A percentile compares a stretch with the other conserved stretches of the same genome.
Conservation (phyloP, 2,113 vertebrate genomes). For the Ginglymostoma cirratum region DNA sequence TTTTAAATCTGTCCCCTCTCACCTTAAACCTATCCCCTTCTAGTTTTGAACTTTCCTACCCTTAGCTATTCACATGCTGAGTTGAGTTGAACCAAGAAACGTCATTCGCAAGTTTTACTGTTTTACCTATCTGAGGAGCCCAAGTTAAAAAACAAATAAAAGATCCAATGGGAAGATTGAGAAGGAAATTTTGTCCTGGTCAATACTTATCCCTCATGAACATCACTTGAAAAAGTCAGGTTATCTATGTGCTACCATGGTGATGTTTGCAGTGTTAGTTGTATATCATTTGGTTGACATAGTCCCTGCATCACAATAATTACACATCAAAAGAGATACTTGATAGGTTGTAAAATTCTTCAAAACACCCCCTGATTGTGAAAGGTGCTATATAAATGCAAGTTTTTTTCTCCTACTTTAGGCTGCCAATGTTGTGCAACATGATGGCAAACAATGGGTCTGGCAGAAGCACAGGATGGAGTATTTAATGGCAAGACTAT, state of each 20-base stretch:
- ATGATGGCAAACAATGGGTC: background rate
- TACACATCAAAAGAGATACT: too few species aligned
- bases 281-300: too few species aligned
- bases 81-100: too few species aligned
- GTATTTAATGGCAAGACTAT: background rate
- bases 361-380: too few species aligned
- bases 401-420: background rate
- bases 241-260: background rate
- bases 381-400: background rate
- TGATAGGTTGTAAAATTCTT: too few species aligned
- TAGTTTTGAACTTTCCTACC: too few species aligned
- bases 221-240: background rate
- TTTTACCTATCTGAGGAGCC: background rate
- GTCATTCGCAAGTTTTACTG: too few species aligned
- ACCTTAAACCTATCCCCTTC: too few species aligned
- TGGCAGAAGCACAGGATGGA: background rate
- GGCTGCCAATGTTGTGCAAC: background rate
- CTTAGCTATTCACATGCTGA: too few species aligned
- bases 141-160: background rate
- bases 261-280: background rate
- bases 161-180: too few species aligned
- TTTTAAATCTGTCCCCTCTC: too few species aligned
- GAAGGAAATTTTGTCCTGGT: background rate
- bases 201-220: background rate
- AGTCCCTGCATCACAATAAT: too few species aligned